Conservation (phyloP, 2,113 vertebrate species). For the Pholis gunnellus region DNA sequence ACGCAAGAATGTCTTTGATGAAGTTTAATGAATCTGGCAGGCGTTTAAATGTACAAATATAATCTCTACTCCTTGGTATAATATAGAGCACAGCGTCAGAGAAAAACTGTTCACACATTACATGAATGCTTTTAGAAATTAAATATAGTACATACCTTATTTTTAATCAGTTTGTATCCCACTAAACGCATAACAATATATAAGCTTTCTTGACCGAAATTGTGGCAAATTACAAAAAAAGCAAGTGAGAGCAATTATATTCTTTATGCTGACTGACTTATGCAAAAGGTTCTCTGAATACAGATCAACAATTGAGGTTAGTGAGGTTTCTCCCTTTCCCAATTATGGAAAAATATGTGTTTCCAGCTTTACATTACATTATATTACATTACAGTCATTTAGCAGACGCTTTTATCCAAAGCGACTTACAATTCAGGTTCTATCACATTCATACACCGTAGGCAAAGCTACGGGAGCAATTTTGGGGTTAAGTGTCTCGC, state of each 20-base stretch:
- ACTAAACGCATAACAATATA: neutral
- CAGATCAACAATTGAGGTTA: neutral
- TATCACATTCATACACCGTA: too few relatives aligned
- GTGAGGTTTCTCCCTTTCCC: neutral
- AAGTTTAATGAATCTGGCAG: neutral
- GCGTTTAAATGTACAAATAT: neutral
- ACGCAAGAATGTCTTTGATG: neutral
- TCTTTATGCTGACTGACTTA: neutral
- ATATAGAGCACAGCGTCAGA: neutral
- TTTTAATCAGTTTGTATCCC: neutral
- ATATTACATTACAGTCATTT: too few relatives aligned
- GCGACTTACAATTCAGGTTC: too few relatives aligned
- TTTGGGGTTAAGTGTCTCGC: too few relatives aligned
- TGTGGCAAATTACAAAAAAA: neutral
- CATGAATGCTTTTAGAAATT: neutral
- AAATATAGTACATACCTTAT: neutral
- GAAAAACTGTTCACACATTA: neutral
- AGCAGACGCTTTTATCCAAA: too few relatives aligned
- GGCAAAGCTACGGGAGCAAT: too few relatives aligned
- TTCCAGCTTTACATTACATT: slow-evolving; percentile 26
- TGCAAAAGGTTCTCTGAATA: neutral
- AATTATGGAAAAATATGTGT: slow-evolving; percentile 17
- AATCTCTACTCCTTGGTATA: neutral
- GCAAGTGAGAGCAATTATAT: neutral
- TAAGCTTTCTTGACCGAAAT: neutral